Conservation (phyloP, 2,888 invertebrate species). For the Formica aserva region DNA sequence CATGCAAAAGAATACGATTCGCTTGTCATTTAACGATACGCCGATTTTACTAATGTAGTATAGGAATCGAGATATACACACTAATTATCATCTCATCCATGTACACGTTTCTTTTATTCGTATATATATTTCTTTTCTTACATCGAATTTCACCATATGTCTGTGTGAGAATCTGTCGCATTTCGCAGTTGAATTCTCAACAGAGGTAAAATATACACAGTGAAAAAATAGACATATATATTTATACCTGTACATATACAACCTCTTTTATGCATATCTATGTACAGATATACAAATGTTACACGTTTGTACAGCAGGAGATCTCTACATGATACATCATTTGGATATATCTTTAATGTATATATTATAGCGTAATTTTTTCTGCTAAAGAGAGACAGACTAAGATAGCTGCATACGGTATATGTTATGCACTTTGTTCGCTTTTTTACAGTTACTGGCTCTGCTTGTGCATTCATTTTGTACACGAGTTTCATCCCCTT, state of each 20-base stretch:
- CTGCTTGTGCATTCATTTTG: constrained; percentile 69
- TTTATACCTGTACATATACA: constrained; percentile 51
- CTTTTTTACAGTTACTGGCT: constrained; percentile 42
- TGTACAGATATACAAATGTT: constrained; percentile 58
- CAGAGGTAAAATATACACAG: constrained; percentile 78
- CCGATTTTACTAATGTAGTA: not conserved
- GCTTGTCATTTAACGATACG: not conserved
- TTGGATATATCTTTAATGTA: constrained; percentile 40
- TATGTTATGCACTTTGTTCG: constrained; percentile 17
- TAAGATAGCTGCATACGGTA: constrained; percentile 12
- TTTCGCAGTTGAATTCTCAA: constrained; percentile 52
- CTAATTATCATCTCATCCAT: not conserved
- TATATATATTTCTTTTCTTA: not conserved
- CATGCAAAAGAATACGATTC: not conserved
- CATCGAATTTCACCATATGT: not conserved
- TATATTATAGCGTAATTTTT: constrained; percentile 34
- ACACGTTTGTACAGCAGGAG: constrained; percentile 40
- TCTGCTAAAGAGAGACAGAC: constrained; percentile 10
- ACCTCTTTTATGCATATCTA: constrained; percentile 62
- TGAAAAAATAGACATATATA: constrained; percentile 77
- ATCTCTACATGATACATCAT: constrained; percentile 29
- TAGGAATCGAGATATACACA: not conserved
- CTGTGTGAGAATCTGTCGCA: not conserved
- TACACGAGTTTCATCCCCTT: constrained; percentile 69
- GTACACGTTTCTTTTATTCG: constrained; percentile 6